Conservation (phyloP, 1,140 invertebrate species). For the Heliothis subflexa region DNA sequence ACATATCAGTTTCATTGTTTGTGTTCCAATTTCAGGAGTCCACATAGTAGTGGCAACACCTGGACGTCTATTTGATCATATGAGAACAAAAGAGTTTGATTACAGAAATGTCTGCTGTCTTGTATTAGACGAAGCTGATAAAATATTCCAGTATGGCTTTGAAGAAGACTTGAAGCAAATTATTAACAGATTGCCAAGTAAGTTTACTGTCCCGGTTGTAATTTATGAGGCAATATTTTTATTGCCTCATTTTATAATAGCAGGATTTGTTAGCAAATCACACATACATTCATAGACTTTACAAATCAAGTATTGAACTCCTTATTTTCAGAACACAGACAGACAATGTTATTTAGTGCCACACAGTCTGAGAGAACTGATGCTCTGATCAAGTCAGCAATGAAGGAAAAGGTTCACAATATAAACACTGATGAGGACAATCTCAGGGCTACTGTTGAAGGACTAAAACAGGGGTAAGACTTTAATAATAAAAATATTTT, state of each 20-base stretch:
- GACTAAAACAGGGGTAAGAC: constrained; percentile 88
- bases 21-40: constrained; percentile 84
- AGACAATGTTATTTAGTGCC: constrained; percentile 95
- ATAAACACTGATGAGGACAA: constrained; percentile 91
- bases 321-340: constrained; percentile 86
- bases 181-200: constrained; percentile 91
- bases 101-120: constrained; percentile 92
- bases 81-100: constrained; percentile 93
- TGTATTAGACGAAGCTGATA: constrained; percentile 94
- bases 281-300: too few species aligned
- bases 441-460: constrained; percentile 91
- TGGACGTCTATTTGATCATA: constrained; percentile 93
- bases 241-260: too few species aligned
- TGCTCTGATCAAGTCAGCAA: constrained; percentile 90
- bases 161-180: constrained; percentile 95
- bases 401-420: constrained; percentile 91
- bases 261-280: too few species aligned
- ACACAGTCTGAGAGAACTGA: constrained; percentile 93
- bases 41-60: constrained; percentile 94
- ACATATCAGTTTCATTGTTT: neutral
- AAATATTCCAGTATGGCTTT: constrained; percentile 95
- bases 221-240: too few species aligned
- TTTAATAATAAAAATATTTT: neutral
- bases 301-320: neutral
- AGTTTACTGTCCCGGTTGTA: too few species aligned